A percentile compares a stretch with the other conserved stretches of the same genome.
These are phyloP conservation scores for Macrophya annulata DNA, from an alignment of 2,888 invertebrate species.

Conservation along the genomic window DNA sequence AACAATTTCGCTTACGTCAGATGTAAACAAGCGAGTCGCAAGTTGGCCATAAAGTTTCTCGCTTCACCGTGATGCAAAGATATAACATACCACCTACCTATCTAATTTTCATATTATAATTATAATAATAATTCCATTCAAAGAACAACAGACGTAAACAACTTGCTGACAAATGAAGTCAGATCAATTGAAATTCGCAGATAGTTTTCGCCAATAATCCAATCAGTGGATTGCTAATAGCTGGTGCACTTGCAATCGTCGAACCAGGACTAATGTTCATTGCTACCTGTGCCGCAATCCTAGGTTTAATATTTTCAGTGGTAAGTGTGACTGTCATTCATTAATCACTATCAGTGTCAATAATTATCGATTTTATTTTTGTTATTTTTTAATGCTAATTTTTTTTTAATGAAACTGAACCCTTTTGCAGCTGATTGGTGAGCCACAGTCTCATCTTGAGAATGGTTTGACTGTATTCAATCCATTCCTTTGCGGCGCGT, in stretches of 20 bases:
- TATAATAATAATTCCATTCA: neutral
- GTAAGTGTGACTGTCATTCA: conserved; percentile 65
- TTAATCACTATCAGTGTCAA: conserved; percentile 4
- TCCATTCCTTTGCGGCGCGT: conserved; percentile 72
- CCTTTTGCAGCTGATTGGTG: conserved; percentile 59
- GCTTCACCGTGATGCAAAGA: neutral
- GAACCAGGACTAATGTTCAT: conserved; percentile 71
- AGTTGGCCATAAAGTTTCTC: conserved; percentile 6
- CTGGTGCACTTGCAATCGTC: conserved; percentile 72
- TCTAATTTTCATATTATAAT: neutral
- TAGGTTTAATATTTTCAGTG: conserved; percentile 74
- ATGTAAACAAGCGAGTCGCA: conserved; percentile 6
- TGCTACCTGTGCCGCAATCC: conserved; percentile 69
- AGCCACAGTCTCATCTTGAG: conserved; percentile 66
- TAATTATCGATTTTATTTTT: neutral
- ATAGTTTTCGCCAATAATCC: conserved; percentile 79
- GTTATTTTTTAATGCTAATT: neutral
- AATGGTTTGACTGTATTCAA: conserved; percentile 76
- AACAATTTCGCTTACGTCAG: conserved; percentile 19
- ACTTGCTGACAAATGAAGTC: neutral
- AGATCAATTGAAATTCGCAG: conserved; percentile 65
- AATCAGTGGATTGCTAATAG: conserved; percentile 77
- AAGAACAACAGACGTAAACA: neutral
- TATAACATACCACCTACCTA: too few relatives aligned
- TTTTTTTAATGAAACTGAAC: neutral